Base-by-base conservation (phyloP, 2,888 invertebrate genomes). In the Eremobia ochroleuca region DNA sequence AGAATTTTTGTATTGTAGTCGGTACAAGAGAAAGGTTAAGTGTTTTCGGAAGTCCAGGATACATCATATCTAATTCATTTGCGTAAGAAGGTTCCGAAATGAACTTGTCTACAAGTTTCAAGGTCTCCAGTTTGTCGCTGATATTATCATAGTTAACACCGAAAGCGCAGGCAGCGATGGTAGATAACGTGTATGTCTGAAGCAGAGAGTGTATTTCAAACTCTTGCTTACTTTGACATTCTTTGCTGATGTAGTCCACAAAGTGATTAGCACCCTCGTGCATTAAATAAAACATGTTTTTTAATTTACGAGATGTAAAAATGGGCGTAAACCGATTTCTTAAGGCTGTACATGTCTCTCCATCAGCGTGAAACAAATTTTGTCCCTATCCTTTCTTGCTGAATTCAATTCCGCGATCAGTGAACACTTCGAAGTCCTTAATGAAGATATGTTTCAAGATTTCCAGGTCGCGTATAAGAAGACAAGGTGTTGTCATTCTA, bases 271-370 rank as follows among this genome's bases (percentile, higher is more conserved):
- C 92, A 1, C 91, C 89, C 59, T 92, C 91, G 18, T 79, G 78
- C 55, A 95, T 84, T 59, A 95, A 72, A 82, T 92, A 83, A 34
- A 92, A 87, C 94, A 95, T 95, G 37, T 92, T 93, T 78, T 92
- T 94, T n/a, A 94, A 82, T 87, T 95, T 95, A 3, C 93, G 92
- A 0, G 94, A 89, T 4, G 94, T 93, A 67, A 95, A 95, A 18
- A 94, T 84, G 0, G 94, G 94, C 0, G 92, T 90, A 34, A 95
- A 91, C 9, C 89, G 87, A 55, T 88, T 90, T 71, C 94, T 90
- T 15, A 94, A 82, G 4, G 90, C 83, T 40, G 88, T 85, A 95
- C 95, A 95, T 0, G 90, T 90, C 0, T 93, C 92, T 8, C 91
- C 93, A 40, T 93, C 91, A 0, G 92, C 90, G 69, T 92, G 91